These are phyloP conservation scores for Nasonia oneida DNA, from an alignment of 2,888 invertebrate species.

Conservation along the genomic window DNA sequence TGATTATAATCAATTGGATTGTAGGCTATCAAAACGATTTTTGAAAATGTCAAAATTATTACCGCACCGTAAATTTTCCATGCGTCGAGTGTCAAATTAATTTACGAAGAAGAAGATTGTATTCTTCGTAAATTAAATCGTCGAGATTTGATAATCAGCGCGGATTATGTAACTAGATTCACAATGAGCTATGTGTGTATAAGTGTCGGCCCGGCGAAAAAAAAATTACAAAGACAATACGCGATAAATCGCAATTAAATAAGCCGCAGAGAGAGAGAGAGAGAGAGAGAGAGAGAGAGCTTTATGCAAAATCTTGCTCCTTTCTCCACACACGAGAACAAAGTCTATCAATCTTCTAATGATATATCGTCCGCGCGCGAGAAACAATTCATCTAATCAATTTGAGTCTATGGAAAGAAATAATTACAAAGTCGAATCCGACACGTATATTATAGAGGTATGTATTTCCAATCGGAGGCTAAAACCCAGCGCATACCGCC, in stretches of 20 bases:
- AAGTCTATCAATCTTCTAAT: constrained; percentile 11
- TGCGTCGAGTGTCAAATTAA: background rate
- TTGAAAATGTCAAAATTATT: background rate
- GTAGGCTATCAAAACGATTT: no score
- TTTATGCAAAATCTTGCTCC: background rate
- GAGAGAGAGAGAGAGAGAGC: background rate
- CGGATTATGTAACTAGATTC: background rate
- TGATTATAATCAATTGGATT: no score
- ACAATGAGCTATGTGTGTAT: background rate
- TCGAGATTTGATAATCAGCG: background rate
- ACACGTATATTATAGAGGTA: background rate
- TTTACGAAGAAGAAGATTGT: background rate
- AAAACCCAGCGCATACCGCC: background rate
- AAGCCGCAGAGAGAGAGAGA: background rate
- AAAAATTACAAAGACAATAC: background rate
- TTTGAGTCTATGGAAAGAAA: background rate
- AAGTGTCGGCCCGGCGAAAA: background rate
- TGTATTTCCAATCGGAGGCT: background rate
- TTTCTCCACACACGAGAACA: background rate
- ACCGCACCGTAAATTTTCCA: background rate
- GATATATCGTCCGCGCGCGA: background rate
- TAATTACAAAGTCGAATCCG: background rate
- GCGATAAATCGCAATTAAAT: constrained; percentile 29
- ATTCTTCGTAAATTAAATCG: background rate
- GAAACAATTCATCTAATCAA: constrained; percentile 20